Base-by-base conservation (phyloP, 2,797 vertebrate species). In the Prionace glauca region DNA sequence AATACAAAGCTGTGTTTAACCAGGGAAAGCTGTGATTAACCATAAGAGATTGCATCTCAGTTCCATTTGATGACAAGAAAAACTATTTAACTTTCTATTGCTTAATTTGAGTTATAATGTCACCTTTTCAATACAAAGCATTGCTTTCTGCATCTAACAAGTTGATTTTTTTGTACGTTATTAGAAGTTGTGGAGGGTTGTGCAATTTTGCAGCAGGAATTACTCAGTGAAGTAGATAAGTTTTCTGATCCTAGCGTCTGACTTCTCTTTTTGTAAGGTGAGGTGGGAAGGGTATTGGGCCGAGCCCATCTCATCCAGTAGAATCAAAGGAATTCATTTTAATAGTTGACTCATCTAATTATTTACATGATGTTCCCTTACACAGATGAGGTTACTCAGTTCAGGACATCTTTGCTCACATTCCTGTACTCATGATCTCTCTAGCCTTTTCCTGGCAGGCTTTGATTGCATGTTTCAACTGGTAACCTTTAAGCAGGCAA, bases 391-490 rank as follows among this genome's bases (percentile, higher is more conserved):
- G 88, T 0, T 36, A 94, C 45, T 71, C 9, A 71, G 91, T 94
- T 94, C 91, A 94, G 36, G 1, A 26, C 36, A 94, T 71, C 32
- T n/a, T 69, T 41, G 36, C 22, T 69, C 91, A 67, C 22, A 71
- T 36, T 65, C 62, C 41, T 94, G 45, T 45, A 41, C 65, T 94
- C 65, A 69, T 71, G 91, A 67, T 93, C 65, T 71, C 11, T 69
- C 91, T 41, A 24, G 26, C 69, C 22, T 71, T 94, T 71, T 71
- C 36, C 91, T 94, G 91, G 91, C n/a, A 71, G 91, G 65, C n/a
- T 24, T 45, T 22, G 36, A 29, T n/a, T 45, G 36, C 91, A 71
- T 94, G 91, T 69, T 94, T 94, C 11, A 26, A 71, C 67, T 41
- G 91, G 91, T 71, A 69, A 71, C 91, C 91, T 41, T 41, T 26